These are phyloP conservation scores for Holothuria leucospilota DNA, from an alignment of 53 echinoderm and acorn worm species.

Conservation along the genomic window DNA sequence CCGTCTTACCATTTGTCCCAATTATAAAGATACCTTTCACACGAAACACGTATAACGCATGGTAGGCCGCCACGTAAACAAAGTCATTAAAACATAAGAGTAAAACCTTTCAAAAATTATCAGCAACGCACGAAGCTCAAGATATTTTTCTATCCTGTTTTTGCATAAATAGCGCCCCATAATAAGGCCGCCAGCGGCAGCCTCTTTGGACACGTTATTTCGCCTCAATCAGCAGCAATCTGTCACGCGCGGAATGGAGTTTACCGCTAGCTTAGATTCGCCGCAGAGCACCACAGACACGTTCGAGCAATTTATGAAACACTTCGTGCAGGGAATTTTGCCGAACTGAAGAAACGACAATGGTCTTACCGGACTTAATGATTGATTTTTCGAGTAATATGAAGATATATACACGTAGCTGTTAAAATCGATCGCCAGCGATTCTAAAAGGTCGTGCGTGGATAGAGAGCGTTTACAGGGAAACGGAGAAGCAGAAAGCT, in stretches of 20 bases:
- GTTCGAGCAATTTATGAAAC: constrained; percentile 35
- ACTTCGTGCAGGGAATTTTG: constrained; percentile 35
- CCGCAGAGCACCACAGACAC: constrained; percentile 37
- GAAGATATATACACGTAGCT: constrained; percentile 43
- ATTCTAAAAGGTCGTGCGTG: no score
- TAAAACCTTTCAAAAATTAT: no score
- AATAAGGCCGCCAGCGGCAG: constrained; percentile 48
- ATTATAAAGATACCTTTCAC: no score
- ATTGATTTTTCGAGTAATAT: constrained; percentile 43
- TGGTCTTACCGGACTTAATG: constrained; percentile 28
- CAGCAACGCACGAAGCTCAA: no score
- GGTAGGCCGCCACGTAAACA: constrained; percentile 24
- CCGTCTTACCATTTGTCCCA: no score
- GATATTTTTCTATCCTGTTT: neutral
- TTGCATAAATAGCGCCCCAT: constrained; percentile 40
- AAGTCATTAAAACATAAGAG: neutral
- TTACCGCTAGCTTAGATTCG: constrained; percentile 35
- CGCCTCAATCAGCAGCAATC: constrained; percentile 28
- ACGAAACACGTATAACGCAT: constrained; percentile 35
- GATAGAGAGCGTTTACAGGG: no score
- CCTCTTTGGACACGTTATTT: constrained; percentile 39
- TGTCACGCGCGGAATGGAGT: constrained; percentile 35
- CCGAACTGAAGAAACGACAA: constrained; percentile 16
- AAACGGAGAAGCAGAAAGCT: no score
- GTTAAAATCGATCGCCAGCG: constrained; percentile 18